These are phyloP conservation scores for Drymonia ruficornis DNA, from an alignment of 2,888 invertebrate species.

Conservation along the genomic window DNA sequence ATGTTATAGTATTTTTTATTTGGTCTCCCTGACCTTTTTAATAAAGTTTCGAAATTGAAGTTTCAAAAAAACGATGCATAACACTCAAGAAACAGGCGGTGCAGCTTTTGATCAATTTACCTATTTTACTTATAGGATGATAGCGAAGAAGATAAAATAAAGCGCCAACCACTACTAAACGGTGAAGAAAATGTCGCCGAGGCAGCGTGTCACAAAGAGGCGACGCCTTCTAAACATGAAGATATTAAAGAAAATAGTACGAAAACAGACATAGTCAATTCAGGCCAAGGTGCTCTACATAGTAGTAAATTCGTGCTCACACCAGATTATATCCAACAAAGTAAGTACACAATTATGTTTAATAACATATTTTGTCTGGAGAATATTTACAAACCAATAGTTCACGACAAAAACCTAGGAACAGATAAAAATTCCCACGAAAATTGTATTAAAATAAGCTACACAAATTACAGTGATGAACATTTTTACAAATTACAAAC, in stretches of 20 bases:
- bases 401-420: too few relatives aligned
- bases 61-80: conserved; percentile 27
- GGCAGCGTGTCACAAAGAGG: conserved; percentile 69
- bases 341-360: conserved; percentile 84
- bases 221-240: conserved; percentile 69
- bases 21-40: conserved; percentile 37
- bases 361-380: too few relatives aligned
- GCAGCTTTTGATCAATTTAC: conserved; percentile 38
- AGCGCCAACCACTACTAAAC: conserved; percentile 67
- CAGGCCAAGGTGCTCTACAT: conserved; percentile 55
- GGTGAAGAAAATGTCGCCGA: conserved; percentile 76
- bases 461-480: too few relatives aligned
- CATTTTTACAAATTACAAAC: too few relatives aligned
- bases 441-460: too few relatives aligned
- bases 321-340: conserved; percentile 97
- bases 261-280: conserved; percentile 71
- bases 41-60: conserved; percentile 5
- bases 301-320: conserved; percentile 92
- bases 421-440: too few relatives aligned
- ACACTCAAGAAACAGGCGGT: conserved; percentile 11
- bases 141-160: conserved; percentile 67
- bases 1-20: conserved; percentile 53
- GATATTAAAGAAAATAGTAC: conserved; percentile 70
- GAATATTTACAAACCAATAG: too few relatives aligned
- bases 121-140: conserved; percentile 67